Evolutionary conservation across 2,888 invertebrate species (phyloP), one percentile per base, ranked within the genome.

Genomic region (Linhomoeus sp.): DNA sequence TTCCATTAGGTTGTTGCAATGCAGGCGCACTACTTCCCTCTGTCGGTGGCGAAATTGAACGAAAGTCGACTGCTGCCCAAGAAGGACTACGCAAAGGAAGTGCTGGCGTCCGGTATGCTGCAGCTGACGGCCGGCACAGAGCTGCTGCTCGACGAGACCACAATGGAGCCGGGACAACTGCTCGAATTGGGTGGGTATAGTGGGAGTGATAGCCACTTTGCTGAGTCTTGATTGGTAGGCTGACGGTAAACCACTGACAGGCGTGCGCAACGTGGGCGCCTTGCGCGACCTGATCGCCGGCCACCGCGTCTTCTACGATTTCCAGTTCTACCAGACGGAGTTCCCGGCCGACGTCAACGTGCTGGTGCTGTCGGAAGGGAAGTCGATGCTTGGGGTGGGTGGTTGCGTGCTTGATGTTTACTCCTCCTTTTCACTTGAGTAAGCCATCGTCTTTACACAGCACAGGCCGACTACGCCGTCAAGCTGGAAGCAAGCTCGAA

Each of bases 51-150:
- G 0, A 79, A 76, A 54, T 73, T 88, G 72, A 88, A 88, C 61
- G 75, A 75, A 1, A 61, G 75, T 33, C 64, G 73, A 7, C 76
- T 87, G 55, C 68, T 76, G 33, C 86, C 88, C 15, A 80, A 80
- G 60, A 86, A 87, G 70, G 83, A 88, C 66, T 86, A 86, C 56
- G 77, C 77, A n/a, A 78, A 78, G 50, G 81, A 85, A 61, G 73
- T 81, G 50, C 69, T 90, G 17, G 76, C 75, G 0, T 80, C 81
- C 52, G 88, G 87, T 0, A 64, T 81, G 1, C 70, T 90, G 2
- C 90, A 90, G 64, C 66, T 90, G 36, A 78, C 79, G 53, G 73
- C 76, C 26, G 75, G 80, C 56, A 87, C 87, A 0, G 81, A 84
- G 61, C 70, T 90, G 0, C 68, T 88, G 0, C 60, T 90, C 14